A percentile compares a stretch with the other conserved stretches of the same genome.
Evolutionary conservation across 2,113 vertebrate genomes (phyloP).

Genomic region (Pygoscelis antarcticus): DNA sequence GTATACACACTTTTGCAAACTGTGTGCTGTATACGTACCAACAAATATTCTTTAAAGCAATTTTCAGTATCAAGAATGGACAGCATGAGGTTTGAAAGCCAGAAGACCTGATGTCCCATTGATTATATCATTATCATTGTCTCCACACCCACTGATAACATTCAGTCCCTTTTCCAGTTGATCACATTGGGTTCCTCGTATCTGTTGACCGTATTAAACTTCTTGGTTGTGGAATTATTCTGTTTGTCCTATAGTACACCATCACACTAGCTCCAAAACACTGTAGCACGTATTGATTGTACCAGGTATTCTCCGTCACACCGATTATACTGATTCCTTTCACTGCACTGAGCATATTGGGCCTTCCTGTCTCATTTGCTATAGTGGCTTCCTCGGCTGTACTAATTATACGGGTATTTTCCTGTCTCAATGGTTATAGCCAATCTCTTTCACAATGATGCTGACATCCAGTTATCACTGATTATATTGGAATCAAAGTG

Average conservation of each 20-base stretch:
- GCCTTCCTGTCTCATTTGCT: background rate
- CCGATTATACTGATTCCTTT: background rate
- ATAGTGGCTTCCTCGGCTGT: background rate
- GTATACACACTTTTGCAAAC: background rate
- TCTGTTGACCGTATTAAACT: background rate
- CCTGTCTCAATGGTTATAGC: background rate
- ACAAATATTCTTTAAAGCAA: background rate
- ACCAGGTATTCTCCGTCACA: background rate
- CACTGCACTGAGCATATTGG: background rate
- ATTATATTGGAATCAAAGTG: background rate
- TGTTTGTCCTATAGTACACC: background rate
- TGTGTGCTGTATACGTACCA: background rate
- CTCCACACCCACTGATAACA: background rate
- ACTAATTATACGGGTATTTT: background rate
- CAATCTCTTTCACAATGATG: background rate
- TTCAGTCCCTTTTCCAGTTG: background rate
- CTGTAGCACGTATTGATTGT: background rate
- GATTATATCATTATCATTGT: background rate
- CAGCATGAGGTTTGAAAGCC: background rate
- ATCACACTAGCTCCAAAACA: background rate
- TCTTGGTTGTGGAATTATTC: background rate
- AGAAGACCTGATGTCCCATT: background rate
- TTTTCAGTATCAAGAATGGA: background rate
- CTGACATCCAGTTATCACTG: background rate
- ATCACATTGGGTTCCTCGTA: background rate